phyloP scores from a whole-genome alignment of 2,797 vertebrate genomes.

The Chrosomus eos region DNA sequence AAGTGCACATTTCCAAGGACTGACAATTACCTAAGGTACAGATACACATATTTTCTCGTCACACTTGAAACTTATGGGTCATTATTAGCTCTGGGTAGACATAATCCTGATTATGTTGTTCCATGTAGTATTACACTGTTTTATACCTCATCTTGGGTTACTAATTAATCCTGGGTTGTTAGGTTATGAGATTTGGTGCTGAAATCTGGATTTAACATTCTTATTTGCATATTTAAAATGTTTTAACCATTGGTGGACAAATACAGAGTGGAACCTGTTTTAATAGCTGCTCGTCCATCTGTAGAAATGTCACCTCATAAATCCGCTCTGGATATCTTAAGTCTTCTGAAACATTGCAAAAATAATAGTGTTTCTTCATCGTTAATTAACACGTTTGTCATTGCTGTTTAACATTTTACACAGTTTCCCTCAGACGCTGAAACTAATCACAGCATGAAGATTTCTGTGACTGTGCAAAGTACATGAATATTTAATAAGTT shows the following conservation, averaged over 20 bases:
- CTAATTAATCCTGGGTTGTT: background rate
- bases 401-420: background rate
- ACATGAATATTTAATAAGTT: slow-evolving; percentile 13
- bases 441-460: slow-evolving; percentile 19
- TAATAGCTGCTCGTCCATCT: background rate
- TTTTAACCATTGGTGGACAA: background rate
- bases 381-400: background rate
- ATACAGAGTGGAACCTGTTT: background rate
- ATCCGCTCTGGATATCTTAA: background rate
- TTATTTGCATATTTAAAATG: background rate
- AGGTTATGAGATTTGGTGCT: background rate
- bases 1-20: background rate
- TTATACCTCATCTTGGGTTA: background rate
- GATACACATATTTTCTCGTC: slow-evolving; percentile 15
- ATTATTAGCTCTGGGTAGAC: background rate
- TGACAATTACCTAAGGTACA: slow-evolving; percentile 9
- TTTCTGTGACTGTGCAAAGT: slow-evolving; percentile 7
- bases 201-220: background rate
- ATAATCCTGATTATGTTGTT: slow-evolving; percentile 7
- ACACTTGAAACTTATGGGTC: background rate
- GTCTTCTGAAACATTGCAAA: background rate
- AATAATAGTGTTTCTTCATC: slow-evolving; percentile 1
- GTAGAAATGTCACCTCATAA: slow-evolving; percentile 7
- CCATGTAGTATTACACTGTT: background rate
- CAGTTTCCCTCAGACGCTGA: background rate